These are phyloP conservation scores for Drosophila neocordata DNA, from an alignment of 1,140 invertebrate species.

Conservation along the genomic window DNA sequence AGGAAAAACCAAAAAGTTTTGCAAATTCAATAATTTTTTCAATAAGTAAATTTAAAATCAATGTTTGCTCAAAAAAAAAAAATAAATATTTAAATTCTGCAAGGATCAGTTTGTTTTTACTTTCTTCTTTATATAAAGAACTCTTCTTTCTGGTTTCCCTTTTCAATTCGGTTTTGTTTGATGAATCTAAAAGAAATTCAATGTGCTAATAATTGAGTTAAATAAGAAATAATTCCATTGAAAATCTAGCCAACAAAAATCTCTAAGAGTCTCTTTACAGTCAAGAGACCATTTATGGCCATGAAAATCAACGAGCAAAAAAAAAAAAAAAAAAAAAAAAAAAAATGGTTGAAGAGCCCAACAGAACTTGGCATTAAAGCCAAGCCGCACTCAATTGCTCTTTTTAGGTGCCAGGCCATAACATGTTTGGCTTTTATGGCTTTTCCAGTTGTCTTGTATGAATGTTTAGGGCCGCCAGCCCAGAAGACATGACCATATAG, in stretches of 20 bases:
- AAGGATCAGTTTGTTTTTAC: too few species aligned
- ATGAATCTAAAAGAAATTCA: neutral
- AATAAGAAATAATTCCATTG: slow-evolving; percentile 15
- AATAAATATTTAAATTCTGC: too few species aligned
- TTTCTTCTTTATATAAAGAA: too few species aligned
- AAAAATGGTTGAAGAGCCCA: slow-evolving; percentile 17
- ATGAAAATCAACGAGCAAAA: slow-evolving; percentile 31
- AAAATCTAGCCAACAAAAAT: too few species aligned
- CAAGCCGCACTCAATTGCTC: slow-evolving; percentile 19
- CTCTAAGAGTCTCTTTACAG: slow-evolving; percentile 6
- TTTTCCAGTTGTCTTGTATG: slow-evolving; percentile 28
- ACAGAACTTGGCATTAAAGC: slow-evolving; percentile 15
- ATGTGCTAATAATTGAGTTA: neutral
- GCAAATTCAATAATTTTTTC: neutral
- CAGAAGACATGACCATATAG: slow-evolving; percentile 29
- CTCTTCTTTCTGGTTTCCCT: too few species aligned
- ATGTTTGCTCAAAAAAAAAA: too few species aligned
- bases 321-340: too few species aligned
- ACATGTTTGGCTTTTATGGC: slow-evolving; percentile 64
- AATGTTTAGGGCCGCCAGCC: slow-evolving; percentile 33
- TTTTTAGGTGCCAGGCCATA: slow-evolving; percentile 14
- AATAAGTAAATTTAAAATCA: too few species aligned
- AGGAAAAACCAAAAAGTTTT: neutral
- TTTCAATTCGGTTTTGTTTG: neutral
- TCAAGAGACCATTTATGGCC: slow-evolving; percentile 11